A percentile compares a stretch with the other conserved stretches of the same genome.
Conservation (phyloP, 2,888 invertebrate genomes). For the Diarsia brunnea region DNA sequence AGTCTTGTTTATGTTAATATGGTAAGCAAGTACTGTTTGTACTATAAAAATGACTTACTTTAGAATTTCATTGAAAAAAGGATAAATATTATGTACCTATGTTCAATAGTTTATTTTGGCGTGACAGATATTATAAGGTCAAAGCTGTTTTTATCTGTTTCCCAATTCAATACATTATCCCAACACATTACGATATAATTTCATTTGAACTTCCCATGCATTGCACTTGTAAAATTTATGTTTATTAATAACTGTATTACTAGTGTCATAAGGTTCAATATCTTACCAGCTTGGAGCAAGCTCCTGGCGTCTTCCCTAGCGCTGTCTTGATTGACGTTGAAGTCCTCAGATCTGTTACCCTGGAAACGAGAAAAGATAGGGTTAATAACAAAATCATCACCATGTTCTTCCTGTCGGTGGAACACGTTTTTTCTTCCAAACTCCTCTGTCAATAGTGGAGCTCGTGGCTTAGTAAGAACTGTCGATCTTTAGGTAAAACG, state of each 20-base stretch:
- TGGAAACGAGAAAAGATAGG: slow-evolving; percentile 75
- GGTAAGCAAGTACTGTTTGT: not conserved
- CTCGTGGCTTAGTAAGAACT: no score
- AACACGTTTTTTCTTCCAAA: no score
- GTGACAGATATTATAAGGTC: not conserved
- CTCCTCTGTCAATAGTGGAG: no score
- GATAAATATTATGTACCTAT: not conserved
- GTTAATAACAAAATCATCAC: no score
- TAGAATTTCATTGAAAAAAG: not conserved
- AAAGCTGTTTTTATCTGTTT: not conserved
- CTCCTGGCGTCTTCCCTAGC: slow-evolving; percentile 96
- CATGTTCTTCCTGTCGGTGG: no score
- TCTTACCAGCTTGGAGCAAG: slow-evolving; percentile 93
- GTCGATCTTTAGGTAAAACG: no score
- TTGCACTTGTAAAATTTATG: no score
- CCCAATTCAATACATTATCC: not conserved
- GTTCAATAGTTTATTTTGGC: not conserved
- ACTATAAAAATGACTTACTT: not conserved
- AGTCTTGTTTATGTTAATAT: not conserved
- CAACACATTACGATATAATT: not conserved
- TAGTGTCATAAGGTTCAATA: not conserved
- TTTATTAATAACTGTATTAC: not conserved
- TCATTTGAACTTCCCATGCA: not conserved
- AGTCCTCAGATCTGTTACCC: slow-evolving; percentile 95
- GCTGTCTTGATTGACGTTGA: slow-evolving; percentile 92